Base-by-base conservation (phyloP, 2,888 invertebrate species). In the Agrotis puta region DNA sequence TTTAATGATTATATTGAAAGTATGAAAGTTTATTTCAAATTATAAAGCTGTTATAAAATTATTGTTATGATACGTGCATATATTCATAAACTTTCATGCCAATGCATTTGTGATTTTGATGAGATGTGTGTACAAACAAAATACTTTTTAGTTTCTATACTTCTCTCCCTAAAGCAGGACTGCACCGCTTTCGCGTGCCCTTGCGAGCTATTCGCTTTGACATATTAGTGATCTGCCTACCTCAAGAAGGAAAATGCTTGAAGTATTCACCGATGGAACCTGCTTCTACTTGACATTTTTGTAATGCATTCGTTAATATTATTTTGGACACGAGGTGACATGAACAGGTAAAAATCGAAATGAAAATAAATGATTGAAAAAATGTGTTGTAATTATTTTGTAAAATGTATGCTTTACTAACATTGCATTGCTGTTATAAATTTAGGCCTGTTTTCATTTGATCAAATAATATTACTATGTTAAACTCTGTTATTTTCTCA, bases 131-230 rank as follows among this genome's bases (percentile, higher is more conserved):
- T 82, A 77, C 48, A 80, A 80, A 74, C 7, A 47, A 50, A 47
- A 65, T 79, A 70, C 77, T 64, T 74, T 64, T 78, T 73, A 78
- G 76, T 73, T 75, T 68, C 43, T 62, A 65, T 82, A 81, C 18
- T 53, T 79, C 67, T 77, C 77, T 75, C 69, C 85, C 86, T 81
- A 85, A 82, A 86, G 77, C 92, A 92, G 90, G 90, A 84, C 71
- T 87, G 85, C 85, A 87, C 87, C 57, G 89, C 88, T 89, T 88
- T 79, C 70, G 77, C 75, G 84, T 75, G 82, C 79, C 77, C 67
- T 80, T 78, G 72, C 79, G 78, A 85, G 83, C 82, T 83, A 80
- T 73, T 79, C 64, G 85, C 86, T 83, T 83, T 78, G 65, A 74
- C 50, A 61, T 70, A 70, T 70, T 79, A 72, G 78, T 83, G 78